These are phyloP conservation scores for Tupaia chinensis DNA, from an alignment of 2,113 vertebrate genomes.

Conservation along the genomic window DNA sequence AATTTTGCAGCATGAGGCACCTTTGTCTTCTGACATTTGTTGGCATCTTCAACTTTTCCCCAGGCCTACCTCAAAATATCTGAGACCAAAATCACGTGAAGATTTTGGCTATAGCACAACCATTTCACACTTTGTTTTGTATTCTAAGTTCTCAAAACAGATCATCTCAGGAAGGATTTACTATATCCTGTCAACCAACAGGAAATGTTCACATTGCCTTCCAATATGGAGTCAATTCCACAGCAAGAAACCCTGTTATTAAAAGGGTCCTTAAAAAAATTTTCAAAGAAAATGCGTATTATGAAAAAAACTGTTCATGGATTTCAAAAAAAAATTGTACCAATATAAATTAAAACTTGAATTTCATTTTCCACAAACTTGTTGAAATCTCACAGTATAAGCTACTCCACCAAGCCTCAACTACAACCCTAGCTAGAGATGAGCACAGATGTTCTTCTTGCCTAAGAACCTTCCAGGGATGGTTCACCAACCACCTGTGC, in stretches of 20 bases:
- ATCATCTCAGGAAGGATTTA: background rate
- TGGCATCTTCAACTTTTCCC: conserved; percentile 13
- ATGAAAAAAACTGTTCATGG: too few species aligned
- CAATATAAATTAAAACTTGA: too few species aligned
- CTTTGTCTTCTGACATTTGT: conserved; percentile 29
- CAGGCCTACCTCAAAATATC: background rate
- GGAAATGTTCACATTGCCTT: background rate
- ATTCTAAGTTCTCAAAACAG: background rate
- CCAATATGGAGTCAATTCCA: background rate
- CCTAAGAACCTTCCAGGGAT: background rate
- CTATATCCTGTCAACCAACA: background rate
- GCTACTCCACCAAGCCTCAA: background rate
- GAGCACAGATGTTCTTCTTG: background rate
- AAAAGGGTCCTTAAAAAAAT: too few species aligned
- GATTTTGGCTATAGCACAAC: background rate
- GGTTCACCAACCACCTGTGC: background rate
- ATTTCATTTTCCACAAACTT: too few species aligned
- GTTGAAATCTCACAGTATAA: background rate
- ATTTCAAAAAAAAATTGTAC: too few species aligned
- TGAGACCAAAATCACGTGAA: background rate
- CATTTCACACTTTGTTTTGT: background rate
- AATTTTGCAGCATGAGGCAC: conserved; percentile 19
- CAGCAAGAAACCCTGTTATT: background rate
- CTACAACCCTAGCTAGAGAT: background rate
- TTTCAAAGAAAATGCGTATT: too few species aligned